Evolutionary conservation across 2,113 vertebrate species (phyloP).

Genomic region (Erythrocebus patas): DNA sequence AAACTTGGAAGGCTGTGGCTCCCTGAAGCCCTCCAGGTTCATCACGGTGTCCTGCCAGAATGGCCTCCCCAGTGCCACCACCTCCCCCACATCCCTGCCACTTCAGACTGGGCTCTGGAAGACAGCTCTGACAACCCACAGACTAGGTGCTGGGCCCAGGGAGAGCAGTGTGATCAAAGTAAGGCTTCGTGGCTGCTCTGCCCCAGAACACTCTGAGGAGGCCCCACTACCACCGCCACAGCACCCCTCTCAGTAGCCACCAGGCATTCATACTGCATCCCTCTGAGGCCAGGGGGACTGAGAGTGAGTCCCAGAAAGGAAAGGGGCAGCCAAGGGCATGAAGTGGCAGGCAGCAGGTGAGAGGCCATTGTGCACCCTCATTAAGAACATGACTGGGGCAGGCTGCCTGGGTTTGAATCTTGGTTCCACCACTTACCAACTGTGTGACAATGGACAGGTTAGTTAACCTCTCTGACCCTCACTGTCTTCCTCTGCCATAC

Average conservation of each 20-base stretch:
- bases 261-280: background rate
- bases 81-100: background rate
- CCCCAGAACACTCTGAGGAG: background rate
- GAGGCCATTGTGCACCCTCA: background rate
- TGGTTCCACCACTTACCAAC: background rate
- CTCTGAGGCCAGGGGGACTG: background rate
- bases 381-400: background rate
- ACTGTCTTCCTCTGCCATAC: background rate
- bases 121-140: background rate
- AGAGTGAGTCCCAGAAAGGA: background rate
- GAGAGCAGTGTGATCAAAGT: background rate
- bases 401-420: background rate
- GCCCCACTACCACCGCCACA: background rate
- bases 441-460: background rate
- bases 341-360: background rate
- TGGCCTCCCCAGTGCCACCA: background rate
- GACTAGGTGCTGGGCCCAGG: background rate
- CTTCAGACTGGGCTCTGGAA: background rate
- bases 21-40: background rate
- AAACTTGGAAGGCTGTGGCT: background rate
- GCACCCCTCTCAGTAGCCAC: background rate
- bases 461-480: background rate
- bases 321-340: background rate
- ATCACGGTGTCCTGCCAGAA: background rate
- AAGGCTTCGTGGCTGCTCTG: background rate